These are phyloP conservation scores for Eulithis prunata DNA, from an alignment of 2,888 invertebrate species.

Conservation along the genomic window DNA sequence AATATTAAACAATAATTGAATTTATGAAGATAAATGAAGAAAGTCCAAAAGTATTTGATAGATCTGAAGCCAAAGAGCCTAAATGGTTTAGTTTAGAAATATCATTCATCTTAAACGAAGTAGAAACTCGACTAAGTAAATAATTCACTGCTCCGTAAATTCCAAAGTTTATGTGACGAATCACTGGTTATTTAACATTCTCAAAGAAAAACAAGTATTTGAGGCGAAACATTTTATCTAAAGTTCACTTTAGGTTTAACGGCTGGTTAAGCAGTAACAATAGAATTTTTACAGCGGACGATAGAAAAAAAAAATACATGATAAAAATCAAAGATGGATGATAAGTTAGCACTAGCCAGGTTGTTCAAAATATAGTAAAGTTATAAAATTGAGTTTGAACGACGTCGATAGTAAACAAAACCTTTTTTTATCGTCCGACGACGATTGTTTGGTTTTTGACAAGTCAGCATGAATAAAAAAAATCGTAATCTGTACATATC, in stretches of 20 bases:
- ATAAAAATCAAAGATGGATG: no score
- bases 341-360: no score
- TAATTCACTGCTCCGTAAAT: constrained; percentile 20
- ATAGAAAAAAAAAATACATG: no score
- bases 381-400: no score
- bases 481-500: no score
- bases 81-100: constrained; percentile 15
- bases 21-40: neutral
- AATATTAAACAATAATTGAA: neutral
- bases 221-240: constrained; percentile 33
- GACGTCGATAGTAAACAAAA: no score
- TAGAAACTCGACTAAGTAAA: constrained; percentile 18
- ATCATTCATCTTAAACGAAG: constrained; percentile 14
- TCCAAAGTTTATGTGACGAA: constrained; percentile 37
- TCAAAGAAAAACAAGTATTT: constrained; percentile 40
- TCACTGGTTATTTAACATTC: constrained; percentile 42
- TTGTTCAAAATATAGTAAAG: no score
- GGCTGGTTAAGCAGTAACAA: neutral
- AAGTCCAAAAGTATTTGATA: neutral
- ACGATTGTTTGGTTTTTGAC: no score
- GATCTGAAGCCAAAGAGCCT: constrained; percentile 5
- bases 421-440: no score
- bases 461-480: no score
- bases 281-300: no score
- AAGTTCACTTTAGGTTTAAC: constrained; percentile 2